Evolutionary conservation across 2,888 invertebrate species (phyloP).

Genomic region (Cremastinae sp.): DNA sequence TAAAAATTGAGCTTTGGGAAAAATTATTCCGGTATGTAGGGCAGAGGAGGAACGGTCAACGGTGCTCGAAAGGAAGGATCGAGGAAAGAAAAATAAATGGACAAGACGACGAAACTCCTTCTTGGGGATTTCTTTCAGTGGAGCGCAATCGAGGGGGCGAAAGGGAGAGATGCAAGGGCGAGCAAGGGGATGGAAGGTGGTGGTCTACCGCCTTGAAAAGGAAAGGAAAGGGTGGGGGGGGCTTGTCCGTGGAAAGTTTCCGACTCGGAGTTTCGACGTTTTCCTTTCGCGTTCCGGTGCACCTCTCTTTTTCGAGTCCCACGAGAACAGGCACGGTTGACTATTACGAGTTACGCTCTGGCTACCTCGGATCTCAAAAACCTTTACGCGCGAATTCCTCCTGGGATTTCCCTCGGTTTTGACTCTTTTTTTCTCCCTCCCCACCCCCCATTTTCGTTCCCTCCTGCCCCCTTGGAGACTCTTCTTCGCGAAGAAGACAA

Average conservation of each 20-base stretch:
- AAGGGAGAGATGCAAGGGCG: constrained; percentile 29
- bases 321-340: constrained; percentile 40
- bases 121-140: constrained; percentile 49
- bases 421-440: constrained; percentile 35
- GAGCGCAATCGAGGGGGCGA: constrained; percentile 31
- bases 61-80: constrained; percentile 14
- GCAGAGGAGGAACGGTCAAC: constrained; percentile 4
- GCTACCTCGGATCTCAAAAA: constrained; percentile 36
- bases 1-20: too few relatives aligned
- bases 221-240: constrained; percentile 37
- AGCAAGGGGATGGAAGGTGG: constrained; percentile 20
- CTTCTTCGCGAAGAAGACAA: constrained; percentile 23
- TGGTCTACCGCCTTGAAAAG: constrained; percentile 45
- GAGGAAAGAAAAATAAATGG: constrained; percentile 20
- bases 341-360: constrained; percentile 52
- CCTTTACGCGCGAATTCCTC: constrained; percentile 51
- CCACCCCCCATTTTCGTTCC: constrained; percentile 6
- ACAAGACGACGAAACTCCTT: constrained; percentile 44
- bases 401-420: constrained; percentile 44
- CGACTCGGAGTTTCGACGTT: constrained; percentile 58
- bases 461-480: neutral
- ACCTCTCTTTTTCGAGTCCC: constrained; percentile 5
- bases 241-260: constrained; percentile 48
- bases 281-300: constrained; percentile 53
- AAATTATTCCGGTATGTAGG: too few relatives aligned